A percentile compares a stretch with the other conserved stretches of the same genome.
These are phyloP conservation scores for Stylophora pistillata DNA, from an alignment of 64 coral and sea anemone species.

Conservation along the genomic window DNA sequence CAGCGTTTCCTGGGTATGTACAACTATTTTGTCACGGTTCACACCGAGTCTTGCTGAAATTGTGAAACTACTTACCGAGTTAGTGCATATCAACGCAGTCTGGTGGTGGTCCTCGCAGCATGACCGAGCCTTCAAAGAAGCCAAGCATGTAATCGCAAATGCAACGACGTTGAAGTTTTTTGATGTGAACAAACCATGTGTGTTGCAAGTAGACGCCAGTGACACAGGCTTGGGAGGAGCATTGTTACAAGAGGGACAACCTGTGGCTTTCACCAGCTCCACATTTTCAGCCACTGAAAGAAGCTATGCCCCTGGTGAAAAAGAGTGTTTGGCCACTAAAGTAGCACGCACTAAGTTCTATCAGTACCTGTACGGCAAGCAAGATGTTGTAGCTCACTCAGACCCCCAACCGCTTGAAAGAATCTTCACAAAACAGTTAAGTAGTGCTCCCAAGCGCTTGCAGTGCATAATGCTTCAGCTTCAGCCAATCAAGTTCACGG, in stretches of 20 bases:
- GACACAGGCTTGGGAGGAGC: constrained; percentile 56
- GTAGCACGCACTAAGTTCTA: constrained; percentile 53
- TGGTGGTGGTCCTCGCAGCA: constrained; percentile 53
- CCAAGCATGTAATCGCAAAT: constrained; percentile 33
- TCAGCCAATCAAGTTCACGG: constrained; percentile 53
- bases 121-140: constrained; percentile 11
- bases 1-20: constrained; percentile 51
- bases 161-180: constrained; percentile 31
- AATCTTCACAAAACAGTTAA: constrained; percentile 50
- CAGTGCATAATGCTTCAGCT: constrained; percentile 58
- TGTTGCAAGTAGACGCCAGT: constrained; percentile 63
- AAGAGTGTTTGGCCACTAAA: constrained; percentile 49
- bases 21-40: constrained; percentile 58
- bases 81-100: constrained; percentile 6
- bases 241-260: constrained; percentile 31
- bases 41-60: constrained; percentile 24
- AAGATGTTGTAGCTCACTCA: constrained; percentile 55
- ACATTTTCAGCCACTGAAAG: constrained; percentile 52
- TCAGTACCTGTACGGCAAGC: constrained; percentile 57
- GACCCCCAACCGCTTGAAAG: constrained; percentile 52
- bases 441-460: constrained; percentile 31
- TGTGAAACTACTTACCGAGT: constrained; percentile 42
- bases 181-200: constrained; percentile 66
- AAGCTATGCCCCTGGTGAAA: constrained; percentile 56
- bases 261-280: constrained; percentile 62